These are phyloP conservation scores for Microcebus ravelobensis DNA, from an alignment of 2,113 vertebrate species.

Conservation along the genomic window DNA sequence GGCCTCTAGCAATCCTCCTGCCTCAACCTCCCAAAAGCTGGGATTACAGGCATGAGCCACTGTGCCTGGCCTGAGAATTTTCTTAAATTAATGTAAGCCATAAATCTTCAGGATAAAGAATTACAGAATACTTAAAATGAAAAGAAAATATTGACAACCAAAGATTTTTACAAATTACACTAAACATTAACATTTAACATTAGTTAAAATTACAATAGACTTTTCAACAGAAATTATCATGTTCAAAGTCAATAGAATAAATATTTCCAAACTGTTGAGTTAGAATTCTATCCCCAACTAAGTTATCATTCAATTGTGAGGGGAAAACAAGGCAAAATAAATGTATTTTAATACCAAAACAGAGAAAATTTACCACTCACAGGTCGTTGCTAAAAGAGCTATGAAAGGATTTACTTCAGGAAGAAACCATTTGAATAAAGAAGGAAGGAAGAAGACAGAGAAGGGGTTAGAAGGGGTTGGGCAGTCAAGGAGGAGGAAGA, in stretches of 20 bases:
- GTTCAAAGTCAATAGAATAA: background rate
- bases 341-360: background rate
- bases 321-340: background rate
- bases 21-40: too few species aligned
- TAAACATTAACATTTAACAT: background rate
- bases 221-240: background rate
- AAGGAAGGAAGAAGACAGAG: background rate
- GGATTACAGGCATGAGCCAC: too few species aligned
- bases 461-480: background rate
- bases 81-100: conserved; percentile 11
- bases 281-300: background rate
- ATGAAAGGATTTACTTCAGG: background rate
- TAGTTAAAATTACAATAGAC: background rate
- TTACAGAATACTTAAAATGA: background rate
- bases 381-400: background rate
- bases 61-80: background rate
- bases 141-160: background rate
- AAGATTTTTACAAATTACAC: background rate
- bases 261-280: conserved; percentile 13
- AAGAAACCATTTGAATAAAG: background rate
- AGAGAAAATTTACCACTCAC: background rate
- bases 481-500: background rate
- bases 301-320: background rate
- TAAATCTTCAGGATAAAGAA: conserved; percentile 6
- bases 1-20: too few species aligned